Evolutionary conservation across 2,797 vertebrate species (phyloP), one percentile per base, ranked within the genome.

Genomic region (Decapterus maruadsi): DNA sequence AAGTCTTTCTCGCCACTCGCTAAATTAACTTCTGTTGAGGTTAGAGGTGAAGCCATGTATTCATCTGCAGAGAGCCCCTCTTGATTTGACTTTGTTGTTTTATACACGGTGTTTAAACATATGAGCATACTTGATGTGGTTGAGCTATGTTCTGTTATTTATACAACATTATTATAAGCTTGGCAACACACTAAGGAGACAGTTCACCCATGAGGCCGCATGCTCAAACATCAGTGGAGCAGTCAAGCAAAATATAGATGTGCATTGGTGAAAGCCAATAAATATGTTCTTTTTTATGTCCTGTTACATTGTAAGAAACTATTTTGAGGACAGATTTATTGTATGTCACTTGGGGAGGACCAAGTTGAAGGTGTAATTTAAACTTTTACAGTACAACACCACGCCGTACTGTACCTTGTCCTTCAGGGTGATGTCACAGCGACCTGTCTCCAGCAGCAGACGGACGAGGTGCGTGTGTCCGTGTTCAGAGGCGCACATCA

Each of bases 401-500:
- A 16, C 75, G 99, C 98, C 26, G 26, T 26, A 26, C 26, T 84
- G 81, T 76, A 99, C 98, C 96, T 97, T 97, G 92, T 99, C 96
- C 0, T 45, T 95, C 80, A 98, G 92, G 4, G 84, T 31, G 43
- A 88, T 85, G 90, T 97, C 90, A 66, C 97, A 99, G 85, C 88
- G 91, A 0, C 96, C 95, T 4, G 95, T 96, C 64, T 96, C 95
- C 88, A 99, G 88, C 75, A 99, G 96, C 68, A 98, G 94, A 36
- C 93, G 81, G 3, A 95, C 95, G 2, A 99, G 96, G 87, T 97
- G 95, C 0, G 81, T 4, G 14, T 97, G 97, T 74, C 98, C 97
- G 4, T 96, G 96, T 74, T 94, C 96, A 51, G 96, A 96, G 86
- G 98, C 97, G 58, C 98, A 95, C 96, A 99, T 98, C 89, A 99